Base-by-base conservation (phyloP, 2,888 invertebrate species). In the Hydrotaea cyrtoneurina region DNA sequence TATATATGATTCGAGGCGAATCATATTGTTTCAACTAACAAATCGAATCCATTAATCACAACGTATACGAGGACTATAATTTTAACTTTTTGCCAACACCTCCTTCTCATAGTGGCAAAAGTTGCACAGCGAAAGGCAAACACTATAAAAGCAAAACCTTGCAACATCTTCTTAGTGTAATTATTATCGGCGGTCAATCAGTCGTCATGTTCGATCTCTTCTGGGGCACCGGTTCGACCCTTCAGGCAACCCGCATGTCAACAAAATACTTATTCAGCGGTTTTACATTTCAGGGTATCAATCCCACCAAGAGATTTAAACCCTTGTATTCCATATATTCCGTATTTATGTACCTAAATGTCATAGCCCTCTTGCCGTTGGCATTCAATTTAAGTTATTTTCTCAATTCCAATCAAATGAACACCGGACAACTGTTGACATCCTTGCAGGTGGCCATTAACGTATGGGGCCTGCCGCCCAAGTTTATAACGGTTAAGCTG, bases 371-470 rank as follows among this genome's bases (percentile, higher is more conserved):
- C 43, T n/a, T 86, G 8, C 87, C 87, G 8, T 17, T 87, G 0
- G 53, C 82, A 1, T 87, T 88, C 46, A 64, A 17, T n/a, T 43
- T 88, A 2, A 86, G 81, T 23, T 85, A 82, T 21, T 74, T 80
- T 21, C 66, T 73, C n/a, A 26, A 43, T 19, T n/a, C 50, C 15
- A 31, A 72, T 11, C 31, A 82, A 53, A 73, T 88, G 86, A 85
- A 86, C 7, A 85, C 85, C 10, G 84, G 80, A 7, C 86, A 87
- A n/a, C 31, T 89, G 31, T 74, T 89, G 15, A 88, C 88, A 19
- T 89, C 89, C 4, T 23, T 89, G 0, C 89, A 89, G 72, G 88
- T 86, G 46, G 87, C 84, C 53, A 83, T 89, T 21, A 82, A 89
- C 78, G 87, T 87, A 0, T 87, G 78, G 17, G 86, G 84, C 4